These are phyloP conservation scores for Pollenia angustigena DNA, from an alignment of 2,888 invertebrate species.

Conservation along the genomic window DNA sequence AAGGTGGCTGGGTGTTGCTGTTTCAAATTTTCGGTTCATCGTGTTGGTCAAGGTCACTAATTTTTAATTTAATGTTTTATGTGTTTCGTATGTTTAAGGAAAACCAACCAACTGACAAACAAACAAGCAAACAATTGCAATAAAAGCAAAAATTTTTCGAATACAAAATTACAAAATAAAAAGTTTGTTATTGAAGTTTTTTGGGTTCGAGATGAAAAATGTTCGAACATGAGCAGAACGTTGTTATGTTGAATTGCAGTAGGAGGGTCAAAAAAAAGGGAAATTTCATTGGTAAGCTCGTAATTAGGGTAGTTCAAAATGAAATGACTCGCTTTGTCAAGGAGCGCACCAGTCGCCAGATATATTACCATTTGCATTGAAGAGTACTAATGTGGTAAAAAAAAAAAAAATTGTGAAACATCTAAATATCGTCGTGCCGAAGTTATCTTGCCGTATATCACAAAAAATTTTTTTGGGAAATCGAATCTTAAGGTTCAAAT, in stretches of 20 bases:
- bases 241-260: neutral
- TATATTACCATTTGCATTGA: too few relatives aligned
- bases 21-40: neutral
- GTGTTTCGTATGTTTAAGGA: neutral
- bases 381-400: too few relatives aligned
- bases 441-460: too few relatives aligned
- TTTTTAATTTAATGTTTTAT: constrained; percentile 54
- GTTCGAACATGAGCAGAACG: neutral
- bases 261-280: too few relatives aligned
- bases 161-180: neutral
- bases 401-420: too few relatives aligned
- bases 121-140: neutral
- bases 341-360: too few relatives aligned
- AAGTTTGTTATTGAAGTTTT: constrained; percentile 28
- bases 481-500: too few relatives aligned
- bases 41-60: constrained; percentile 58
- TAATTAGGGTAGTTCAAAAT: too few relatives aligned
- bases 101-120: neutral
- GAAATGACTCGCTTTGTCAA: too few relatives aligned
- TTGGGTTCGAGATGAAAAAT: neutral
- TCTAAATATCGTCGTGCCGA: too few relatives aligned
- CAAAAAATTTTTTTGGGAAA: too few relatives aligned
- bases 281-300: too few relatives aligned
- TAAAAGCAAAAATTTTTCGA: neutral
- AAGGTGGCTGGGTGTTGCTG: neutral